A percentile compares a stretch with the other conserved stretches of the same genome.
Evolutionary conservation across 2,888 invertebrate species (phyloP).

Genomic region (Ectemnius cavifrons): DNA sequence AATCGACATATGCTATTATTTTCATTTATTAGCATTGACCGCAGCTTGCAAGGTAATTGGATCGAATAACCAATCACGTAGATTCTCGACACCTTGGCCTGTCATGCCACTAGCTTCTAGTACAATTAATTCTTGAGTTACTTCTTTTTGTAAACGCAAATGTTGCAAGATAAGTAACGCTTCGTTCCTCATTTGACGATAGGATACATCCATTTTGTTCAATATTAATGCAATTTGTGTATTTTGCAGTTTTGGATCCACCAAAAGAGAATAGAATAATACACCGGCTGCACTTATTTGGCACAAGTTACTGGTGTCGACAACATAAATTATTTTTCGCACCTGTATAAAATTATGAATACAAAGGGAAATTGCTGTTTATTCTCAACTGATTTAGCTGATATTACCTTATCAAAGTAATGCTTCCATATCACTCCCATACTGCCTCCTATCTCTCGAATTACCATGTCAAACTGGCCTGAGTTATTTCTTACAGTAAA

Average conservation of each 20-base stretch:
- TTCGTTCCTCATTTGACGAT: constrained; percentile 92
- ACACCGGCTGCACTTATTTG: constrained; percentile 92
- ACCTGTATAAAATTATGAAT: constrained; percentile 54
- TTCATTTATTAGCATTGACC: constrained; percentile 49
- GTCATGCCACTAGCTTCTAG: constrained; percentile 88
- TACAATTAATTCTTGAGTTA: constrained; percentile 83
- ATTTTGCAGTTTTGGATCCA: constrained; percentile 84
- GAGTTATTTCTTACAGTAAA: constrained; percentile 82
- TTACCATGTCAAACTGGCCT: constrained; percentile 80
- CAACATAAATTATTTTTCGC: constrained; percentile 85
- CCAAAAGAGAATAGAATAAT: constrained; percentile 86
- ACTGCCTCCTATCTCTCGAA: constrained; percentile 89
- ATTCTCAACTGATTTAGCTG: not conserved
- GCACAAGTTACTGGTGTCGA: constrained; percentile 91
- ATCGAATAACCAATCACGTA: constrained; percentile 82
- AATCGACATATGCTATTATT: constrained; percentile 4
- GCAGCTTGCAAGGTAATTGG: constrained; percentile 56
- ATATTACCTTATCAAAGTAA: constrained; percentile 82
- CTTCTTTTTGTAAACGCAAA: constrained; percentile 84
- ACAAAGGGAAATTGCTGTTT: constrained; percentile 1
- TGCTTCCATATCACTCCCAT: constrained; percentile 91
- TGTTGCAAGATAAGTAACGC: constrained; percentile 90
- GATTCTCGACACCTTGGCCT: constrained; percentile 84
- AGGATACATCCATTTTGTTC: constrained; percentile 91
- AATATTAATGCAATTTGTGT: constrained; percentile 85